Conservation (phyloP, 2,113 vertebrate species). For the Festucalex cinctus region DNA sequence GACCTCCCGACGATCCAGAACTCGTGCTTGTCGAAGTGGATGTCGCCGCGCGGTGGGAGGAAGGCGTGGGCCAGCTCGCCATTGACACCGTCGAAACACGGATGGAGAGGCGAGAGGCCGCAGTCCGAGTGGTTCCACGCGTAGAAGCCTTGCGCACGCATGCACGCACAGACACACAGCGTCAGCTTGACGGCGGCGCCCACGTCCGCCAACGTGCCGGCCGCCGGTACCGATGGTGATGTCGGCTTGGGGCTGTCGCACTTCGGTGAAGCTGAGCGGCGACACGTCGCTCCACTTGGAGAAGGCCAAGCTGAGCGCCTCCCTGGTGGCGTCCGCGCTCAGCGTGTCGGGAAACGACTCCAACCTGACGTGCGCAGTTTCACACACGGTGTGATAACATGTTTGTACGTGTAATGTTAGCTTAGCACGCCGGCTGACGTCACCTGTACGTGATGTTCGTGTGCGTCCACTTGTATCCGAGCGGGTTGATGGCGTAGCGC, state of each 20-base stretch:
- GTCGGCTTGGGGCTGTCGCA: slow-evolving; percentile 57
- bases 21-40: slow-evolving; percentile 84
- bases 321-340: slow-evolving; percentile 73
- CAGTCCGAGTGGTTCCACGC: slow-evolving; percentile 81
- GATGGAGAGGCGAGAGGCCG: slow-evolving; percentile 76
- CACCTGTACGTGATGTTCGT: slow-evolving; percentile 63
- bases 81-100: slow-evolving; percentile 80
- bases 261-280: slow-evolving; percentile 71
- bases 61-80: slow-evolving; percentile 82
- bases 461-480: slow-evolving; percentile 61
- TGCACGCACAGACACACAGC: neutral
- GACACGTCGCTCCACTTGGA: slow-evolving; percentile 81
- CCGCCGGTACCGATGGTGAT: slow-evolving; percentile 71
- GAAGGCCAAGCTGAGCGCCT: slow-evolving; percentile 76
- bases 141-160: slow-evolving; percentile 74
- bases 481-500: slow-evolving; percentile 60
- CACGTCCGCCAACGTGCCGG: neutral
- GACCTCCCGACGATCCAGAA: slow-evolving; percentile 82
- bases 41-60: slow-evolving; percentile 78
- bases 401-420: neutral
- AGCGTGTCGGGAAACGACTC: slow-evolving; percentile 75
- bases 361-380: slow-evolving; percentile 48
- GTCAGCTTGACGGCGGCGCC: neutral
- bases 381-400: neutral
- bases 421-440: neutral